These are phyloP conservation scores for Pterocles orientalis DNA, from an alignment of 2,113 vertebrate genomes.

Conservation along the genomic window DNA sequence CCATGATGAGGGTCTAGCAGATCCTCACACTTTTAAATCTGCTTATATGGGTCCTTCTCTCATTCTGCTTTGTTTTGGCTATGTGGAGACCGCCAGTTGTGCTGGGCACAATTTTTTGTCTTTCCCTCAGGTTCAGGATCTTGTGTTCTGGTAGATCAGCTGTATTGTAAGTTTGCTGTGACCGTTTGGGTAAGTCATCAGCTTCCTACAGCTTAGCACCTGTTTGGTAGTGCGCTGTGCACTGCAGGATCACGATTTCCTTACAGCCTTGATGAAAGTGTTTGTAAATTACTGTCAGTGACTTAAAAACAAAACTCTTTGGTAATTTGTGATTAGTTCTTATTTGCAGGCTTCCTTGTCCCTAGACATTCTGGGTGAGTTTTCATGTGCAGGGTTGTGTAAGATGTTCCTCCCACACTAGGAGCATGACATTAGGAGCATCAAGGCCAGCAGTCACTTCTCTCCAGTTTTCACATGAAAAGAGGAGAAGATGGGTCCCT, in stretches of 20 bases:
- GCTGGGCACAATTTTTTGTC: neutral
- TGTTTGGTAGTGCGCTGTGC: neutral
- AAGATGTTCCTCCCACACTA: neutral
- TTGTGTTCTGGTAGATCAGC: neutral
- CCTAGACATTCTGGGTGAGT: neutral
- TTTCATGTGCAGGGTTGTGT: neutral
- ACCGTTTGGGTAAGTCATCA: neutral
- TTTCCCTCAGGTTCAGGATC: neutral
- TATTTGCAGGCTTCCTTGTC: neutral
- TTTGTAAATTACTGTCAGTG: neutral
- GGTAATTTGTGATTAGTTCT: neutral
- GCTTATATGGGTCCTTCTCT: neutral
- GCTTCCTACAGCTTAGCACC: neutral
- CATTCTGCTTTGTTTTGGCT: neutral
- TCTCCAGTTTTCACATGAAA: neutral
- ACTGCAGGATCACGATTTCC: neutral
- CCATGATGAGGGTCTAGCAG: accelerated
- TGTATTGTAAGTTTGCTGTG: neutral
- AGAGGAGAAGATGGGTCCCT: neutral
- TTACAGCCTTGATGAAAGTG: neutral
- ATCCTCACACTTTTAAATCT: neutral
- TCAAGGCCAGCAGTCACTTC: neutral
- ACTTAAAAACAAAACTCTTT: neutral
- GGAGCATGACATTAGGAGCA: neutral
- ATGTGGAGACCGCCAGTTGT: neutral